Percentiles rank a stretch among this genome's conserved stretches.
phyloP scores from a whole-genome alignment of 2,113 vertebrate genomes.

The Gorsachius goisagi region DNA sequence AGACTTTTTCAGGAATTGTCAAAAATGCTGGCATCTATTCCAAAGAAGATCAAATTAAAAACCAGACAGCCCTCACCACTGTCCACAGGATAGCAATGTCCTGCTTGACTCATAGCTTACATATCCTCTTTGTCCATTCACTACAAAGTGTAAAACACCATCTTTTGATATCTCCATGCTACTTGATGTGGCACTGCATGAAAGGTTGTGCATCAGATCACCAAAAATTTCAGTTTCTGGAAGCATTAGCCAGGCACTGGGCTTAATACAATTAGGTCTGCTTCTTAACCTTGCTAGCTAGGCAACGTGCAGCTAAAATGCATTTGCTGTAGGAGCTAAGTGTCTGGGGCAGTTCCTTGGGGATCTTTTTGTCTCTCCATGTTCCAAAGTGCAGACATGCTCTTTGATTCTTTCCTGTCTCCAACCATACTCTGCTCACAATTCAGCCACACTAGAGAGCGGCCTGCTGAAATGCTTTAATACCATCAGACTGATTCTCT shows the following conservation, averaged over 20 bases:
- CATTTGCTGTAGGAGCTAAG: not conserved
- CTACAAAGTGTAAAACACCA: not conserved
- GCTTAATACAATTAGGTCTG: not conserved
- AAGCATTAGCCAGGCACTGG: not conserved
- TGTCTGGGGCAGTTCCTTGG: not conserved
- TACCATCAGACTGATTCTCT: not conserved
- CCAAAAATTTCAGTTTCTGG: not conserved
- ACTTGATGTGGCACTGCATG: not conserved
- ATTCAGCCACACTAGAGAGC: not conserved
- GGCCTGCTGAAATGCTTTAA: not conserved
- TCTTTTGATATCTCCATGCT: not conserved
- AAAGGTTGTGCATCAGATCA: not conserved
- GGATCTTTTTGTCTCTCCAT: not conserved
- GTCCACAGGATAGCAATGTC: not conserved
- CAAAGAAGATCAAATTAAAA: not conserved
- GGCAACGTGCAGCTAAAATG: not conserved
- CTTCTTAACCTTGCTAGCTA: not conserved
- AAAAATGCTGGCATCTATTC: not conserved
- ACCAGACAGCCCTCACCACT: not conserved
- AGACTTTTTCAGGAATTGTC: not conserved
- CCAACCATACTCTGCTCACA: not conserved
- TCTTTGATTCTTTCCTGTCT: not conserved
- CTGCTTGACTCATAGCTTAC: not conserved
- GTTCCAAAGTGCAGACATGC: not conserved
- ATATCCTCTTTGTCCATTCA: not conserved